phyloP scores from a whole-genome alignment of 2,888 invertebrate genomes.

The Julus scandinavius region DNA sequence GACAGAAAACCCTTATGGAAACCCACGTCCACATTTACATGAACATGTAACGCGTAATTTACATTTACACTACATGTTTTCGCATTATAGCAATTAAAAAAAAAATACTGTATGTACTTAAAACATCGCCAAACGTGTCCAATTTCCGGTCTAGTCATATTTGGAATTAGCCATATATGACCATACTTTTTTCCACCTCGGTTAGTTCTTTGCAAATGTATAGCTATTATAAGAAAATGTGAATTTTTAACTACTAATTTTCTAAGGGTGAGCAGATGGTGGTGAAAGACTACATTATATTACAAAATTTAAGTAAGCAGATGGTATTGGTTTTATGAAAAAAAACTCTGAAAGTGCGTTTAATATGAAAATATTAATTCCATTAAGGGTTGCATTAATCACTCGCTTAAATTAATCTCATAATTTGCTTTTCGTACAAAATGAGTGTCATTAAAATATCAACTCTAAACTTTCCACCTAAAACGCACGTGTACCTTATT shows the following conservation, averaged over 20 bases:
- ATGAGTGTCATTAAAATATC: background rate
- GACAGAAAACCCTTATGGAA: too few relatives aligned
- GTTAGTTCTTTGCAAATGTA: background rate
- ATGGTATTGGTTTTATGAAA: background rate
- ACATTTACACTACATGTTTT: too few relatives aligned
- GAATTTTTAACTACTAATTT: background rate
- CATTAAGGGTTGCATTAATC: background rate
- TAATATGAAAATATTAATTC: background rate
- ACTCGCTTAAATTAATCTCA: background rate
- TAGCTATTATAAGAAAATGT: background rate
- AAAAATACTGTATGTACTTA: too few relatives aligned
- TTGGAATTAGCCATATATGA: too few relatives aligned
- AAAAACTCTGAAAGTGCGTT: background rate
- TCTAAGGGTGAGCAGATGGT: slow-evolving; percentile 12
- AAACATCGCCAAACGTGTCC: too few relatives aligned
- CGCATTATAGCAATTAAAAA: too few relatives aligned
- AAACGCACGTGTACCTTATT: slow-evolving; percentile 9
- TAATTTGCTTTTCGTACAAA: background rate
- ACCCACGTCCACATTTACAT: too few relatives aligned
- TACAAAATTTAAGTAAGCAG: background rate
- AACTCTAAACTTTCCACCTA: background rate
- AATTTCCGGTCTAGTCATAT: too few relatives aligned
- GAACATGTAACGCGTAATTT: too few relatives aligned
- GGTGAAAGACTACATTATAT: background rate
- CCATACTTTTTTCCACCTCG: background rate